Conservation (phyloP, 1,140 invertebrate species). For the Leptonema lineaticorne region DNA sequence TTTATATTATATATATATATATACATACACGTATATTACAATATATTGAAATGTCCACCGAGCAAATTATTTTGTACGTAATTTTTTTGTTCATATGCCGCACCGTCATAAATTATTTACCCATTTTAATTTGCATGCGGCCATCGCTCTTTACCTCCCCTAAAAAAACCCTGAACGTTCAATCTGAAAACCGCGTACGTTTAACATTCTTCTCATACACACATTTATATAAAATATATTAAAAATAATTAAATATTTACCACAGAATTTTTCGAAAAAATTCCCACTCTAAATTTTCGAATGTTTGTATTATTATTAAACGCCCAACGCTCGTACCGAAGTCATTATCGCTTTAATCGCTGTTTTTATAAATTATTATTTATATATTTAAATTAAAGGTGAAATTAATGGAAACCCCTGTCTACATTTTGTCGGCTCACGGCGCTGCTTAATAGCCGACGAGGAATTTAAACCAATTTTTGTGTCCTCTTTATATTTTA, state of each 20-base stretch:
- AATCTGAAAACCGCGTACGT: not conserved
- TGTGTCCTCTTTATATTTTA: not conserved
- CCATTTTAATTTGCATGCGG: slow-evolving; percentile 42
- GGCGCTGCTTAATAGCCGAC: slow-evolving; percentile 4
- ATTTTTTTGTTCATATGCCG: slow-evolving; percentile 38
- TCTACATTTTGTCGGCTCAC: slow-evolving; percentile 1
- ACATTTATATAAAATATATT: too few species aligned
- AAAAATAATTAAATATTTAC: too few species aligned
- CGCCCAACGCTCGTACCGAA: too few species aligned
- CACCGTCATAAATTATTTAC: slow-evolving; percentile 40
- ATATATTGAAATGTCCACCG: slow-evolving; percentile 5
- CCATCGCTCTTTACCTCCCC: slow-evolving; percentile 25
- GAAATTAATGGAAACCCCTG: not conserved
- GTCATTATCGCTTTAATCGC: too few species aligned
- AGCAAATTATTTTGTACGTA: slow-evolving; percentile 36
- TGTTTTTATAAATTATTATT: too few species aligned
- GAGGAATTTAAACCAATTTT: slow-evolving; percentile 12
- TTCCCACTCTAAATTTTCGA: too few species aligned
- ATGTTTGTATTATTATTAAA: too few species aligned
- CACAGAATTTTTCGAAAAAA: too few species aligned
- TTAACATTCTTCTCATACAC: not conserved
- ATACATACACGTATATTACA: too few species aligned
- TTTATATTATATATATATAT: too few species aligned
- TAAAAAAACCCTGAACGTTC: not conserved
- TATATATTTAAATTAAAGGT: too few species aligned